Evolutionary conservation across 2,113 vertebrate species (phyloP).

Genomic region (Burhinus oedicnemus): DNA sequence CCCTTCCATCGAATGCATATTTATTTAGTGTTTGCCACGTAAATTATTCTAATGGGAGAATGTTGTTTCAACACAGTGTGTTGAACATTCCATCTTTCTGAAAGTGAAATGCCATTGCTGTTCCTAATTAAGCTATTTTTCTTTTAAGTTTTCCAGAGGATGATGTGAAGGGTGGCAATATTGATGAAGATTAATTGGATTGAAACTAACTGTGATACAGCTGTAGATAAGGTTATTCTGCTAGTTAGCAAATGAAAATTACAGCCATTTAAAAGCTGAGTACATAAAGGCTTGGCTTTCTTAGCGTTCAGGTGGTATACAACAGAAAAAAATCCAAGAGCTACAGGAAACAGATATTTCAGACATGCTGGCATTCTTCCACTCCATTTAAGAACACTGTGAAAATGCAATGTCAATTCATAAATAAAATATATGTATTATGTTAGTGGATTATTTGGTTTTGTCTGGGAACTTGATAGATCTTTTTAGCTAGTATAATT

Average conservation of each 20-base stretch:
- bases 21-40: not conserved
- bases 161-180: constrained; percentile 49
- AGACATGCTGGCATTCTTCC: not conserved
- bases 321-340: not conserved
- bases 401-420: not conserved
- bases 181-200: constrained; percentile 68
- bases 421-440: not conserved
- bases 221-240: constrained; percentile 48
- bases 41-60: constrained; percentile 40
- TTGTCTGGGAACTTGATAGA: not conserved
- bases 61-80: not conserved
- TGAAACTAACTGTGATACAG: constrained; percentile 15
- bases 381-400: not conserved
- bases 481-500: not conserved
- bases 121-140: constrained; percentile 60
- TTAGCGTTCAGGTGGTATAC: not conserved
- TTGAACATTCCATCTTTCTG: constrained; percentile 16
- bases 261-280: not conserved
- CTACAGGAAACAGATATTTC: not conserved
- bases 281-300: not conserved
- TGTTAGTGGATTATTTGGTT: not conserved
- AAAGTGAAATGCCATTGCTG: constrained; percentile 44
- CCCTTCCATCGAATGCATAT: not conserved
- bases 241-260: constrained; percentile 29
- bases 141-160: constrained; percentile 53